A percentile compares a stretch with the other conserved stretches of the same genome.
These are phyloP conservation scores for Ciconia stormi DNA, from an alignment of 2,113 vertebrate species.

Conservation along the genomic window DNA sequence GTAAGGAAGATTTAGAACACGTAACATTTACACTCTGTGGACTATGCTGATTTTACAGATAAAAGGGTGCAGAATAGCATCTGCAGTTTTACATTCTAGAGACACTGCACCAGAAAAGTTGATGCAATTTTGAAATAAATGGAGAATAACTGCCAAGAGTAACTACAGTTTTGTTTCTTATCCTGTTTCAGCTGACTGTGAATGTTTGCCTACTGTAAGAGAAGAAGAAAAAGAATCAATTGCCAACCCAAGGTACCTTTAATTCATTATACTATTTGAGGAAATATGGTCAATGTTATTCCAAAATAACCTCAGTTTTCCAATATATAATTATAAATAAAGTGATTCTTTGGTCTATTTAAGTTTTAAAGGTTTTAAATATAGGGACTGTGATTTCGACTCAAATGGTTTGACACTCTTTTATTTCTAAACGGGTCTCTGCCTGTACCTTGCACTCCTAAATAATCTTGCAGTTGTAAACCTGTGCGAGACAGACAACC, in stretches of 20 bases:
- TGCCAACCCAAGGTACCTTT: conserved; percentile 71
- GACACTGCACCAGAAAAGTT: neutral
- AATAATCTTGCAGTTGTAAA: neutral
- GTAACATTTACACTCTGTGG: neutral
- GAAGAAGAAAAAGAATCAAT: conserved; percentile 81
- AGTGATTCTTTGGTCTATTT: neutral
- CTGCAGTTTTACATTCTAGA: neutral
- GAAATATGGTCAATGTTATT: neutral
- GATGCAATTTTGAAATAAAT: neutral
- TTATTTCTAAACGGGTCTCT: neutral
- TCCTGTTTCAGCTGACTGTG: conserved; percentile 66
- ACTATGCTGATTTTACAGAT: neutral
- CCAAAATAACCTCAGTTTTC: neutral
- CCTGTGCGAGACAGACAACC: neutral
- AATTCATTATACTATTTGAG: neutral
- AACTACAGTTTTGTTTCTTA: neutral
- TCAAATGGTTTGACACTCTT: neutral
- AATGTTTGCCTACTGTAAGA: conserved; percentile 76
- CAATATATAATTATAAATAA: neutral
- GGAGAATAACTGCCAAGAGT: neutral
- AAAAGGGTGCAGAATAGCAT: neutral
- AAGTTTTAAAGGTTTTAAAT: neutral
- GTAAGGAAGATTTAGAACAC: neutral
- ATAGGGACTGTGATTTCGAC: neutral
- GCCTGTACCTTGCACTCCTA: neutral